Percentiles rank a stretch among this genome's conserved stretches.
These are phyloP conservation scores for Grammomys surdaster DNA, from an alignment of 2,113 vertebrate species.

Conservation along the genomic window DNA sequence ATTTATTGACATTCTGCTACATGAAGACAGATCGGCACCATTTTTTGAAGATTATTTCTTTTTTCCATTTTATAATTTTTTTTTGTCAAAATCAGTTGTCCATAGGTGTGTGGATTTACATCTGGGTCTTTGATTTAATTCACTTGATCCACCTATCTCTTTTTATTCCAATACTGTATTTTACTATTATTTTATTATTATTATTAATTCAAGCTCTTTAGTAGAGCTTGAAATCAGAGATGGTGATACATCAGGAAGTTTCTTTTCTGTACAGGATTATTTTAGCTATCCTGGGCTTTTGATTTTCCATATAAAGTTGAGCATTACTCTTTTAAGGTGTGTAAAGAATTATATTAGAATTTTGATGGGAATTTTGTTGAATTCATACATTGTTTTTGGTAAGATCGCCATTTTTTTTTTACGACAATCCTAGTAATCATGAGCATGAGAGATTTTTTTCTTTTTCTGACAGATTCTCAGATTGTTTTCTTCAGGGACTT, in stretches of 20 bases:
- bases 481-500: too few species aligned
- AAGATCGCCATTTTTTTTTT: too few species aligned
- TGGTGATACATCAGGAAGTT: background rate
- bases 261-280: background rate
- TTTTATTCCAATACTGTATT: background rate
- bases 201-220: background rate
- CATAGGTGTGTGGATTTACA: background rate
- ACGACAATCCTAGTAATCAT: too few species aligned
- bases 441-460: too few species aligned
- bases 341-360: too few species aligned
- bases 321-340: background rate
- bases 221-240: background rate
- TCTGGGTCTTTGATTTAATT: background rate
- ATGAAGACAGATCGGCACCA: background rate
- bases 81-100: background rate
- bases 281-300: background rate
- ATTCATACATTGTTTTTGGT: too few species aligned
- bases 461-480: too few species aligned
- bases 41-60: background rate
- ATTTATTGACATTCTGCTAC: background rate
- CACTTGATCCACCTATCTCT: background rate
- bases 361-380: too few species aligned
- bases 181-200: background rate
- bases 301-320: background rate
- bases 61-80: background rate